Base-by-base conservation (phyloP, 2,888 invertebrate species). In the Ornithoptera alexandrae region DNA sequence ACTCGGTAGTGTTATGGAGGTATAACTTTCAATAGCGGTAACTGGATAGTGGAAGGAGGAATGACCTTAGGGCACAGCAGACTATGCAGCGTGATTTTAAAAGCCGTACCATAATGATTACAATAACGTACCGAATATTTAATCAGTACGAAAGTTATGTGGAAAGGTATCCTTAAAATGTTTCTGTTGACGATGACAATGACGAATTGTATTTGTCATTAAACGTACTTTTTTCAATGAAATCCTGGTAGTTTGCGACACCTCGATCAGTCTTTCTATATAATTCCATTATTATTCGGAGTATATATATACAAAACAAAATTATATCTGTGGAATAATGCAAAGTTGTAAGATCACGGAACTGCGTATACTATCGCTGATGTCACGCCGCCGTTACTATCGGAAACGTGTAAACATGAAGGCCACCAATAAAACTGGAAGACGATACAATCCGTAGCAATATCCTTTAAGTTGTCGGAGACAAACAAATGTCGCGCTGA, bases 21-120 rank as follows among this genome's bases (percentile, higher is more conserved):
- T 65, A 65, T 65, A 61, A 57, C 65, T 62, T 65, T 69, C 30
- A 69, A 69, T 69, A 53, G 57, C 15, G 46, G 67, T 69, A 69
- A 69, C 65, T 30, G 57, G 61, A 69, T 67, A 66, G 36, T 53
- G 59, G 60, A 65, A 39, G 59, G 65, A 39, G 69, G 60, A 60
- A 64, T 61, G 69, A 69, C 59, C 69, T 69, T 65, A 60, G 20
- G 62, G 24, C 57, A 20, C 57, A 24, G n/a, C 42, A 50, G 59
- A 65, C 65, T 8, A 39, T 22, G 50, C 53, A 64, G 64, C 68
- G 64, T 68, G 59, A 68, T 59, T 39, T 24, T 20, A 30, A 63
- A 18, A 46, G 30, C 30, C 30, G 7, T 5, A 15, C 20, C 20
- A 57, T 22, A 57, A 50, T 50, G 50, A 50, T 17, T 4, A 0